Evolutionary conservation across 2,888 invertebrate species (phyloP).

Genomic region (Platynereis dumerilii): DNA sequence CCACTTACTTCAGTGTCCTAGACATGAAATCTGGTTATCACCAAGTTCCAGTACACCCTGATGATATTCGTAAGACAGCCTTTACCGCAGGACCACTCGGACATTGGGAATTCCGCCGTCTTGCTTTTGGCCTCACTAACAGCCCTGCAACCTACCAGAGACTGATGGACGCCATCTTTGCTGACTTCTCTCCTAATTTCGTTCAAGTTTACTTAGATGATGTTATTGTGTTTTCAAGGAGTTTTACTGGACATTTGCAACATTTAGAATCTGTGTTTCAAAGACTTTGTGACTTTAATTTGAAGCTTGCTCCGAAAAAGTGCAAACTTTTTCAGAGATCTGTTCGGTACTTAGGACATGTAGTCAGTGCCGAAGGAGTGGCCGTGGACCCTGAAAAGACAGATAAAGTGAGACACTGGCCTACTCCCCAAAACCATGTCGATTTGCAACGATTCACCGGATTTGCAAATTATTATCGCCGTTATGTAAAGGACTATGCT

Average conservation of each 20-base stretch:
- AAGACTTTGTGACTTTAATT: constrained; percentile 16
- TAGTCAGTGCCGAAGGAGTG: too few species aligned
- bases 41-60: constrained; percentile 23
- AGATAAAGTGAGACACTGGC: too few species aligned
- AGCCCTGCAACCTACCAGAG: constrained; percentile 26
- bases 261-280: constrained; percentile 26
- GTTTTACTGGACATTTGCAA: constrained; percentile 16
- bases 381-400: too few species aligned
- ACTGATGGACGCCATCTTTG: constrained; percentile 22
- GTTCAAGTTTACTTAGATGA: constrained; percentile 30
- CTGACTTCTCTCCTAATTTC: constrained; percentile 11
- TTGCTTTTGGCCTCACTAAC: too few species aligned
- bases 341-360: too few species aligned
- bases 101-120: too few species aligned
- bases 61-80: constrained; percentile 26
- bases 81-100: constrained; percentile 24
- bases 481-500: too few species aligned
- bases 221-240: constrained; percentile 24
- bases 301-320: too few species aligned
- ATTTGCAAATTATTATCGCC: too few species aligned
- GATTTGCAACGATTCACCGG: too few species aligned
- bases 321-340: too few species aligned
- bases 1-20: constrained; percentile 17
- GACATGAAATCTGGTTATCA: constrained; percentile 29
- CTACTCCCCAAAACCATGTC: too few species aligned